Evolutionary conservation across 1,140 invertebrate species (phyloP).

Genomic region (Achroia grisella): DNA sequence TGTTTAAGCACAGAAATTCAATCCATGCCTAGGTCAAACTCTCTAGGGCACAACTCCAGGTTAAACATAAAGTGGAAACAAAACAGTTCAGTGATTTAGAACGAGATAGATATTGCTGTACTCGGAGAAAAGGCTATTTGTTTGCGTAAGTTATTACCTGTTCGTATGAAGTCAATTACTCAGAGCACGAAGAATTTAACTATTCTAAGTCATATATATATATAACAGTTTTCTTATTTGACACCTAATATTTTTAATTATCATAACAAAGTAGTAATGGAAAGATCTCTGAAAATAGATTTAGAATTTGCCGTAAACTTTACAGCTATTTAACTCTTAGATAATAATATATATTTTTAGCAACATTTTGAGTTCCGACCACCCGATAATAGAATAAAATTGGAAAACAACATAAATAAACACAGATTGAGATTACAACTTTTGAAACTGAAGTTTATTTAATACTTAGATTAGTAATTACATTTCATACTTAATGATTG

Average conservation of each 20-base stretch:
- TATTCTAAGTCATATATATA: not conserved
- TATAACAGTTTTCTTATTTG: not conserved
- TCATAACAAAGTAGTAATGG: no score
- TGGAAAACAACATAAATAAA: no score
- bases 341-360: no score
- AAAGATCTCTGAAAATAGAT: not conserved
- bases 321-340: no score
- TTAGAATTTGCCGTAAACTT: no score
- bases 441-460: no score
- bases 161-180: no score
- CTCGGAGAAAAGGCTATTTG: not conserved
- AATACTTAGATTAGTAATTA: no score
- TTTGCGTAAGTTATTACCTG: slow-evolving; percentile 1
- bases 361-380: no score
- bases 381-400: no score
- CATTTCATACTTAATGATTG: not conserved
- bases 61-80: slow-evolving; percentile 1
- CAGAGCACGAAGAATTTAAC: not conserved
- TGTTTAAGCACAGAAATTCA: slow-evolving; percentile 22
- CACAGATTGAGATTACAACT: no score
- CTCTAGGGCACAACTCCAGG: slow-evolving; percentile 17
- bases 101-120: not conserved
- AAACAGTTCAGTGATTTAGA: not conserved
- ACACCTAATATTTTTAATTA: not conserved
- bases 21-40: slow-evolving; percentile 32